Base-by-base conservation (phyloP, 1,140 invertebrate genomes). In the Oscheius sp. region DNA sequence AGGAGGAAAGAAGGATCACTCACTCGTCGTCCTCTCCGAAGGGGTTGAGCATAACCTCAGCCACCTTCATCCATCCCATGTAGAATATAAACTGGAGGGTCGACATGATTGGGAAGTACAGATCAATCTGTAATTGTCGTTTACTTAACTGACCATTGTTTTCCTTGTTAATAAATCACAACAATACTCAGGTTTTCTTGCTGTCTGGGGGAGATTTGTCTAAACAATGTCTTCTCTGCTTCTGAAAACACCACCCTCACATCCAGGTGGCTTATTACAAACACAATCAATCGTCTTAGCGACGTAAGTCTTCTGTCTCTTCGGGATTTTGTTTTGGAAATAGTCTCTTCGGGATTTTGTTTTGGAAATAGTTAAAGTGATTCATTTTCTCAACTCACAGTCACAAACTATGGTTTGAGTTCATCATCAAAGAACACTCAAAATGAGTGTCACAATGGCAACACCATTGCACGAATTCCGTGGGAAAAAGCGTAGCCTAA, bases 51-150 rank as follows among this genome's bases (percentile, higher is more conserved):
- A 79, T 71, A 3, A 58, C 68, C 29, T 79, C 75, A 15, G 78
- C 78, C 0, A 79, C 78, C 73, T 79, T 79, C 55, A 79, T 68
- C 78, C 78, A 79, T 66, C 78, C 78, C 74, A 79, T 77, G 45
- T 79, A 79, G 63, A 79, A 79, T 13, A 79, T 67, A 35, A 79
- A 80, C 52, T 79, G 78, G 3, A 79, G 74, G 10, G 70, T 49
- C 34, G 73, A 63, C 63, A 79, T 73, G 23, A 79, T 52, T 1
- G 77, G 75, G 46, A 78, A 58, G 34, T 73, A 69, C 1, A 75
- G 32, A 28, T 78, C 75, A 23, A 78, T 68, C 69, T 77, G 66
- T 15, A 75, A 62, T 64, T 13, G n/a, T 0, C 13, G 55, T 59
- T 59, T 23, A 45, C 23, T 45, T 23, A 45, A 45, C 42, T 45